phyloP scores from a whole-genome alignment of 2,888 invertebrate genomes.

The Hypselothyrea guttata region DNA sequence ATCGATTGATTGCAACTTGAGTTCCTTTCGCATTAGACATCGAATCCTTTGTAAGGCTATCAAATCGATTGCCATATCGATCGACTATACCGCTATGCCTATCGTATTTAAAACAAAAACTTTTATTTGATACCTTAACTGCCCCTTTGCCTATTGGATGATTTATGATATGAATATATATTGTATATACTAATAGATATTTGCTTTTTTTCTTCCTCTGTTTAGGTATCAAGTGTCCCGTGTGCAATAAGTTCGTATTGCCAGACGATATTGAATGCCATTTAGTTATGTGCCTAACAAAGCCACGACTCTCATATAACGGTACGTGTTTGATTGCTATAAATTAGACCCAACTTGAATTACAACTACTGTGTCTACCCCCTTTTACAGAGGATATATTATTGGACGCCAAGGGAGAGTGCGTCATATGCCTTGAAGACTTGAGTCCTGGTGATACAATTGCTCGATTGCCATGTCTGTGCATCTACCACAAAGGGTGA shows the following conservation, averaged over 20 bases:
- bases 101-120: no score
- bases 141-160: no score
- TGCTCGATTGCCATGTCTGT: slow-evolving; percentile 98
- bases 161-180: no score
- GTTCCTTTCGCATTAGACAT: no score
- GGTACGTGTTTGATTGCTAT: slow-evolving; percentile 86
- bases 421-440: slow-evolving; percentile 99
- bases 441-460: slow-evolving; percentile 97
- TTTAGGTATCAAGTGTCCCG: slow-evolving; percentile 98
- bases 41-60: no score
- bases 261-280: slow-evolving; percentile 99
- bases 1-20: no score
- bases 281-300: slow-evolving; percentile 99
- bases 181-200: not conserved
- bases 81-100: no score
- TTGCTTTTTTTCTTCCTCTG: not conserved
- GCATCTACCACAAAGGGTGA: slow-evolving; percentile 99
- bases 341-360: not conserved
- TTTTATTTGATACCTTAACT: no score
- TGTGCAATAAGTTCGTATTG: slow-evolving; percentile 98
- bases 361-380: not conserved
- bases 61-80: no score
- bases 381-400: slow-evolving; percentile 94
- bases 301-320: slow-evolving; percentile 99
- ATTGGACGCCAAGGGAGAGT: slow-evolving; percentile 98